Evolutionary conservation across 1,140 invertebrate species (phyloP).

Genomic region (Macrocentrus cingulum): DNA sequence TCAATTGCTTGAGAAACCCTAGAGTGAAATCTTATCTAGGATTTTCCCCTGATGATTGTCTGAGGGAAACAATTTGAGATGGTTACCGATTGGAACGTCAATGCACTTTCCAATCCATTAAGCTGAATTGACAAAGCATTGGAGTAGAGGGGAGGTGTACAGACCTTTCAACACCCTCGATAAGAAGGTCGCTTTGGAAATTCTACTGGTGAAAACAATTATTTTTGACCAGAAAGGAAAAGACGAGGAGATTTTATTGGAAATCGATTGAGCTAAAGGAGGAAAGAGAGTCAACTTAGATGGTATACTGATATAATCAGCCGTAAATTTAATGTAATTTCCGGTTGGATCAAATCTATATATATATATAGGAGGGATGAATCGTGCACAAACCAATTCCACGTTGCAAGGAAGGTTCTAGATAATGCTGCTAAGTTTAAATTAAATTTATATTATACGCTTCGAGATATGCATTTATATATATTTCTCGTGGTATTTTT

Average conservation of each 20-base stretch:
- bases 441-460: constrained; percentile 31
- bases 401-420: constrained; percentile 1
- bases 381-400: constrained; percentile 12
- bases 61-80: no score
- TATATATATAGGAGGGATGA: not conserved
- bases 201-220: constrained; percentile 29
- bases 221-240: constrained; percentile 27
- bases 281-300: constrained; percentile 7
- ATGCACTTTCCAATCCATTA: constrained; percentile 28
- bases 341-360: constrained; percentile 30
- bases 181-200: constrained; percentile 22
- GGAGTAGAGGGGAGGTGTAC: no score
- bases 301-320: constrained; percentile 33
- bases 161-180: constrained; percentile 24
- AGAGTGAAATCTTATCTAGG: no score
- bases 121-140: constrained; percentile 27
- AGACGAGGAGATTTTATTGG: constrained; percentile 23
- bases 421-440: constrained; percentile 33
- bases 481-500: no score
- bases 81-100: constrained; percentile 17
- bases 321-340: constrained; percentile 35
- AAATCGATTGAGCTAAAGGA: constrained; percentile 21
- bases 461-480: no score
- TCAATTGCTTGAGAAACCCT: no score
- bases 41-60: no score